These are phyloP conservation scores for Phataginus tricuspis DNA, from an alignment of 2,797 vertebrate genomes.

Conservation along the genomic window DNA sequence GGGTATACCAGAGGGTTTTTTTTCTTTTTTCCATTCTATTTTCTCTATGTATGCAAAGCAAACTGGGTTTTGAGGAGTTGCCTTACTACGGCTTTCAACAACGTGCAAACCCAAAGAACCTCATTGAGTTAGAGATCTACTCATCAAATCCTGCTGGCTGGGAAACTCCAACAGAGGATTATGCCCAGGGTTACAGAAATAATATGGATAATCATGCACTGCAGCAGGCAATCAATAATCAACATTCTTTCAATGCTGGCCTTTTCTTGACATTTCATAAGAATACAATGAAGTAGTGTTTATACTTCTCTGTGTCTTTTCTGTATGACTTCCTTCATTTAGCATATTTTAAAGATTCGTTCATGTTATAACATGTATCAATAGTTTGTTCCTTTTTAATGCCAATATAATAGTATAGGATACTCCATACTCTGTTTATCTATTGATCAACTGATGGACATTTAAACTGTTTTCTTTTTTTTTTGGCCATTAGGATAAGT, in stretches of 20 bases:
- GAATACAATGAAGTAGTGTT: neutral
- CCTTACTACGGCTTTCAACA: neutral
- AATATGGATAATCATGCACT: neutral
- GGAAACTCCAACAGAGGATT: neutral
- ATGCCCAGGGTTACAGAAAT: neutral
- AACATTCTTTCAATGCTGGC: neutral
- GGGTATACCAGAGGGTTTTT: too few relatives aligned
- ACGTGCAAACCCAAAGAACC: neutral
- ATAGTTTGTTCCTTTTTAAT: neutral
- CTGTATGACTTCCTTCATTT: neutral
- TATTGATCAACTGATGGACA: neutral
- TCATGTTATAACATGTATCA: neutral
- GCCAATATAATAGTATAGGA: neutral
- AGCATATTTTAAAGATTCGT: neutral
- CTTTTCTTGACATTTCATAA: neutral
- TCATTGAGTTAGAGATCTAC: neutral
- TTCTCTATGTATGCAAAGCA: neutral
- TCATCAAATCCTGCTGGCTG: neutral
- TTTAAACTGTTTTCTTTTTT: neutral
- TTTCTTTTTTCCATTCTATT: neutral
- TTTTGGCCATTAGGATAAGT: neutral
- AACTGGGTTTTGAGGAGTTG: neutral
- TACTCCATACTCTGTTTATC: neutral
- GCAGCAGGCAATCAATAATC: neutral
- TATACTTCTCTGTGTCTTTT: neutral